Percentiles rank a stretch among this genome's conserved stretches.
Conservation (phyloP, 2,888 invertebrate genomes). For the Apotomis turbidana region DNA sequence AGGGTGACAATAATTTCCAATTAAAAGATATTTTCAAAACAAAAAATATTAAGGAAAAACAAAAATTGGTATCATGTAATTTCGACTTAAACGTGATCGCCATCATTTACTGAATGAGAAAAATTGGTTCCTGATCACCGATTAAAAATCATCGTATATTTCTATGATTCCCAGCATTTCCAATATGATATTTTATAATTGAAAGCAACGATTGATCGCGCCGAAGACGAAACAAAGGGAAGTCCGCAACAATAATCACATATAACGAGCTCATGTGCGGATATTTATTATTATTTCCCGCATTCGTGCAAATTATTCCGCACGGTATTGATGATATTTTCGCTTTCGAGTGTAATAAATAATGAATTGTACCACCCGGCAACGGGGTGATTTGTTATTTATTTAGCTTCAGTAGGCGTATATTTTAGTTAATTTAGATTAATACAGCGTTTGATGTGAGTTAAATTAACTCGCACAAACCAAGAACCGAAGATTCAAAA, state of each 20-base stretch:
- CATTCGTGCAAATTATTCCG: conserved; percentile 13
- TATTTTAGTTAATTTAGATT: too few relatives aligned
- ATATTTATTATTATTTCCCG: conserved; percentile 22
- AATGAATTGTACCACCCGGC: neutral
- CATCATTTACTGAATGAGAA: too few relatives aligned
- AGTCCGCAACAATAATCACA: conserved; percentile 33
- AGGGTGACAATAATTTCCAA: too few relatives aligned
- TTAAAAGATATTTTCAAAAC: too few relatives aligned
- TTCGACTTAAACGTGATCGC: too few relatives aligned
- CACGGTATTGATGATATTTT: neutral
- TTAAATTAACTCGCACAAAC: too few relatives aligned
- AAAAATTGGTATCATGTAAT: too few relatives aligned
- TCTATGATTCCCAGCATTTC: neutral
- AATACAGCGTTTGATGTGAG: too few relatives aligned
- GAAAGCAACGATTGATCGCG: conserved; percentile 11
- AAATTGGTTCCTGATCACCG: too few relatives aligned
- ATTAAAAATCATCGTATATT: too few relatives aligned
- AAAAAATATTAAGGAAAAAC: too few relatives aligned
- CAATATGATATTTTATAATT: conserved; percentile 12
- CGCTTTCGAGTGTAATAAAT: neutral
- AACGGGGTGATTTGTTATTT: neutral
- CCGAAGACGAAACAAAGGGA: conserved; percentile 24
- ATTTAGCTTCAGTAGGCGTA: neutral
- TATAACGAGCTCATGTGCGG: conserved; percentile 28
- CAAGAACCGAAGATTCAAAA: too few relatives aligned